Conservation (phyloP, 2,888 invertebrate species). For the Melanotus villosus region DNA sequence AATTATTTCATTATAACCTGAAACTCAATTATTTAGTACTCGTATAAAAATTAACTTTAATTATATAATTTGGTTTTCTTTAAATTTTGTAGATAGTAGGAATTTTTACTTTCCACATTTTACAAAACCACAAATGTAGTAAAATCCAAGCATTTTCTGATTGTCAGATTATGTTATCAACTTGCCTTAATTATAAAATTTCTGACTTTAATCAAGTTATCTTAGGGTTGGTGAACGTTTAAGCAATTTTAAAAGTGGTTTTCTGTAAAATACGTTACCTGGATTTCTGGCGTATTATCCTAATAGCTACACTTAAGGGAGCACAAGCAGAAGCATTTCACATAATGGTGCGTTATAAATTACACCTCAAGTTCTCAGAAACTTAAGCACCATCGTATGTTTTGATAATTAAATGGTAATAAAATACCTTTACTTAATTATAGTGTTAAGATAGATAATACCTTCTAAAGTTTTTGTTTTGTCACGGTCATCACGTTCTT, state of each 20-base stretch:
- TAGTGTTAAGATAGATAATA: not conserved
- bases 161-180: too few species aligned
- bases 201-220: too few species aligned
- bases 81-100: too few species aligned
- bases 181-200: too few species aligned
- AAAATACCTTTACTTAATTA: not conserved
- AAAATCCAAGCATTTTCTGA: too few species aligned
- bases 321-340: conserved; percentile 8
- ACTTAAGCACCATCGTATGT: not conserved
- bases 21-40: too few species aligned
- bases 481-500: conserved; percentile 6
- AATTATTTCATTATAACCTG: too few species aligned
- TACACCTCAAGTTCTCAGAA: not conserved
- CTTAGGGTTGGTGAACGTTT: too few species aligned
- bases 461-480: conserved; percentile 5
- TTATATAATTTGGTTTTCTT: too few species aligned
- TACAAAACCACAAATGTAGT: too few species aligned
- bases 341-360: conserved; percentile 18
- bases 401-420: conserved; percentile 8
- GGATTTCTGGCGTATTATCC: conserved; percentile 13
- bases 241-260: not conserved
- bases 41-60: too few species aligned
- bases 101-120: too few species aligned
- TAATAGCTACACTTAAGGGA: conserved; percentile 7
- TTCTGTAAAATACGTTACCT: not conserved